These are phyloP conservation scores for Philopotamus ludificatus DNA, from an alignment of 1,140 invertebrate species.

Conservation along the genomic window DNA sequence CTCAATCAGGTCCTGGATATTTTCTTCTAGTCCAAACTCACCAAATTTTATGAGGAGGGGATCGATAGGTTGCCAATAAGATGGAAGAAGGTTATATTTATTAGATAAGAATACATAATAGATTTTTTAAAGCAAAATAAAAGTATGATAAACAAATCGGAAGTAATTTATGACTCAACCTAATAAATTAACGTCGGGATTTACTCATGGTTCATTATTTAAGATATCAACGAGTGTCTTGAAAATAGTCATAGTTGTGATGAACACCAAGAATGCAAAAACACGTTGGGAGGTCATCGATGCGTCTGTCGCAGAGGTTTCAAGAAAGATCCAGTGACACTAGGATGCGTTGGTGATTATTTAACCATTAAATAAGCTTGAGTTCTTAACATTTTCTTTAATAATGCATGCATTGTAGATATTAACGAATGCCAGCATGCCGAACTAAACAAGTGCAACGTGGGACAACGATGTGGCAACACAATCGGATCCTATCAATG, in stretches of 20 bases:
- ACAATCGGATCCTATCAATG: constrained; percentile 85
- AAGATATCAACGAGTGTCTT: constrained; percentile 78
- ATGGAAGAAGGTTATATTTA: no score
- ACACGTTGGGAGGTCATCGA: constrained; percentile 73
- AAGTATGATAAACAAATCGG: no score
- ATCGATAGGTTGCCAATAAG: no score
- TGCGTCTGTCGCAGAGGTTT: constrained; percentile 78
- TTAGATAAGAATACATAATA: no score
- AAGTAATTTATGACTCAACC: no score
- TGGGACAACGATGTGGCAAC: constrained; percentile 84
- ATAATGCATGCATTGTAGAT: constrained; percentile 48
- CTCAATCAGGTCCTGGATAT: no score
- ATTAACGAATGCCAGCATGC: constrained; percentile 64
- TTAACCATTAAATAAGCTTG: no score
- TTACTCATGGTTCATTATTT: no score
- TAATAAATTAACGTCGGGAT: no score
- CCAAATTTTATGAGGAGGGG: no score
- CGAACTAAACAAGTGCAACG: constrained; percentile 56
- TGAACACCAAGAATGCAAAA: constrained; percentile 71
- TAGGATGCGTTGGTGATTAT: constrained; percentile 67
- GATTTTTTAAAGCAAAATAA: no score
- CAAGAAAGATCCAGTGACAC: constrained; percentile 64
- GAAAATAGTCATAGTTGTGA: constrained; percentile 63
- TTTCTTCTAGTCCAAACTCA: no score
- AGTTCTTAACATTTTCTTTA: not conserved